phyloP scores from a whole-genome alignment of 2,888 invertebrate genomes.

The Eustalomyia histrio region DNA sequence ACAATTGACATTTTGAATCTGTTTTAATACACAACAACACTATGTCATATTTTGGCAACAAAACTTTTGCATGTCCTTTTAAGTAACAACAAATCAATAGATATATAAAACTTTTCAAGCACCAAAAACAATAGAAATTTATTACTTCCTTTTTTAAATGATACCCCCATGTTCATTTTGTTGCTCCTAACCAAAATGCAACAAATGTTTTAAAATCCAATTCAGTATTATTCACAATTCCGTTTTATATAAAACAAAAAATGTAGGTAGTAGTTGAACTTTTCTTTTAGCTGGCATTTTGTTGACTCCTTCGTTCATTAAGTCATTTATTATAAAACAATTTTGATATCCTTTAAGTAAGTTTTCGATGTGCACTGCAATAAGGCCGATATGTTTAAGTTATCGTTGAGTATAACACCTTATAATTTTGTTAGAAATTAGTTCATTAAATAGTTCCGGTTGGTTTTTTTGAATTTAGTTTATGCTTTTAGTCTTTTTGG shows the following conservation, averaged over 20 bases:
- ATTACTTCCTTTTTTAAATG: slow-evolving; percentile 44
- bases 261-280: background rate
- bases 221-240: background rate
- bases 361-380: background rate
- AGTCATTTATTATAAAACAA: background rate
- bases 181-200: background rate
- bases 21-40: background rate
- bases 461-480: no score
- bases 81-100: slow-evolving; percentile 26
- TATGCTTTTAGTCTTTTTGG: no score
- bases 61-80: slow-evolving; percentile 2
- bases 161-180: slow-evolving; percentile 13
- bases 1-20: background rate
- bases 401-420: no score
- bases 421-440: no score
- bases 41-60: background rate
- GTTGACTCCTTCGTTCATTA: background rate
- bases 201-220: background rate
- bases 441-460: no score
- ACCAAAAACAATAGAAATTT: slow-evolving; percentile 50
- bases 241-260: no score
- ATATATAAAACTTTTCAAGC: slow-evolving; percentile 46
- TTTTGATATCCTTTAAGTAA: background rate
- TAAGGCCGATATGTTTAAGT: background rate
- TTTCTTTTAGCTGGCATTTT: background rate